Conservation (phyloP, 2,113 vertebrate genomes). For the Gadus macrocephalus region DNA sequence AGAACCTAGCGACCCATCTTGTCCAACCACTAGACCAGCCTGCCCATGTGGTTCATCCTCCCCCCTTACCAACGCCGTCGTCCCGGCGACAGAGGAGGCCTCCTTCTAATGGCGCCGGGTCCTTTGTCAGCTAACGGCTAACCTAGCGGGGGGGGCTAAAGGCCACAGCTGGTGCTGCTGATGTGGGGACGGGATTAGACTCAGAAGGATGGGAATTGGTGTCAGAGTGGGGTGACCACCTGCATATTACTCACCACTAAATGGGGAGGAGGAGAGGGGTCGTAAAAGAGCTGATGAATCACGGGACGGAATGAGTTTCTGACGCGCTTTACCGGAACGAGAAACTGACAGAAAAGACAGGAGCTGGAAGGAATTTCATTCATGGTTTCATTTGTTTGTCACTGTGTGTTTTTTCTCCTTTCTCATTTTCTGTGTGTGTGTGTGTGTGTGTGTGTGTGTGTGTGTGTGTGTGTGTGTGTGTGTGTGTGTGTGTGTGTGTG, state of each 20-base stretch:
- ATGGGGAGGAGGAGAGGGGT: slow-evolving; percentile 36
- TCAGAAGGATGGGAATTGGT: slow-evolving; percentile 55
- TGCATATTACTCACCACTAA: slow-evolving; percentile 61
- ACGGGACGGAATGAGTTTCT: slow-evolving; percentile 20
- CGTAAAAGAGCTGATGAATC: slow-evolving; percentile 42
- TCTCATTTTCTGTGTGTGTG: no score
- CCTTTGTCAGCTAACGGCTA: slow-evolving; percentile 52
- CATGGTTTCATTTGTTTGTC: no score
- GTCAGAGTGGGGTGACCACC: slow-evolving; percentile 56
- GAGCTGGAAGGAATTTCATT: no score
- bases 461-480: no score
- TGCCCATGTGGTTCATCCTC: no score
- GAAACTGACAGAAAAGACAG: no score
- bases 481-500: no score
- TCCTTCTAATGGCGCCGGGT: slow-evolving; percentile 47
- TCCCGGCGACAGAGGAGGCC: slow-evolving; percentile 41
- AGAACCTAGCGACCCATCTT: no score
- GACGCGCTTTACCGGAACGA: neutral
- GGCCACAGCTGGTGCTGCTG: slow-evolving; percentile 56
- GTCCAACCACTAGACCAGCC: no score
- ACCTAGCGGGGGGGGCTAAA: slow-evolving; percentile 59
- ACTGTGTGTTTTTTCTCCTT: no score
- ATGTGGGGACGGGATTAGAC: slow-evolving; percentile 60
- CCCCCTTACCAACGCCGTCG: slow-evolving; percentile 47
- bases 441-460: no score